These are phyloP conservation scores for Acropternis orthonyx DNA, from an alignment of 2,797 vertebrate genomes.

Conservation along the genomic window DNA sequence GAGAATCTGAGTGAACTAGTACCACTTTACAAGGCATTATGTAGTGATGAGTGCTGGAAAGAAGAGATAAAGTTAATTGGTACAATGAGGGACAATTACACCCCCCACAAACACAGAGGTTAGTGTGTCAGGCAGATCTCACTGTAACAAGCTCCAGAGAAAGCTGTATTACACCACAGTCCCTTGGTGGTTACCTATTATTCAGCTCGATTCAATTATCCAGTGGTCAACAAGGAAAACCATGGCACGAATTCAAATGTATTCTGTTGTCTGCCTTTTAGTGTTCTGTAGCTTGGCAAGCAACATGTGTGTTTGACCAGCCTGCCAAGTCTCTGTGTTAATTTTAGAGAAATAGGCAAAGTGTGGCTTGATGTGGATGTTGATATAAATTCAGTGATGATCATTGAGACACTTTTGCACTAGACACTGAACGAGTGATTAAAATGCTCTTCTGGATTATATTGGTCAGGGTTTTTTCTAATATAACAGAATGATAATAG, in stretches of 20 bases:
- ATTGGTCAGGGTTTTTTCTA: neutral
- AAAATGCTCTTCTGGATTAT: neutral
- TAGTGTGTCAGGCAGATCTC: neutral
- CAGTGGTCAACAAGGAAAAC: neutral
- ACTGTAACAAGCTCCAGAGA: neutral
- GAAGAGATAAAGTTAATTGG: slow-evolving; percentile 1
- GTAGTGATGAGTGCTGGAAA: neutral
- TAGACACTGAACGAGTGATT: neutral
- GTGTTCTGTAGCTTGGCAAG: neutral
- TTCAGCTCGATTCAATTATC: neutral
- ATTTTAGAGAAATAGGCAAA: neutral
- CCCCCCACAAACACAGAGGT: neutral
- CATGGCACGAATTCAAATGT: neutral
- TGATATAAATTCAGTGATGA: neutral
- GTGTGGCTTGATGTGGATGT: neutral
- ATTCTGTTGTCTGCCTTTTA: neutral
- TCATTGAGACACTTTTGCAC: neutral
- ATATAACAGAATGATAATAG: neutral
- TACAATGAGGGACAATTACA: neutral
- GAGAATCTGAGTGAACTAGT: neutral
- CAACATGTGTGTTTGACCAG: neutral
- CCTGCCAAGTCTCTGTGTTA: neutral
- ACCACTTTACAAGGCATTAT: neutral
- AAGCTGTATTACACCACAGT: neutral
- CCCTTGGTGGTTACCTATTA: neutral